phyloP scores from a whole-genome alignment of 2,888 invertebrate genomes.

The Parnassius mnemosyne region DNA sequence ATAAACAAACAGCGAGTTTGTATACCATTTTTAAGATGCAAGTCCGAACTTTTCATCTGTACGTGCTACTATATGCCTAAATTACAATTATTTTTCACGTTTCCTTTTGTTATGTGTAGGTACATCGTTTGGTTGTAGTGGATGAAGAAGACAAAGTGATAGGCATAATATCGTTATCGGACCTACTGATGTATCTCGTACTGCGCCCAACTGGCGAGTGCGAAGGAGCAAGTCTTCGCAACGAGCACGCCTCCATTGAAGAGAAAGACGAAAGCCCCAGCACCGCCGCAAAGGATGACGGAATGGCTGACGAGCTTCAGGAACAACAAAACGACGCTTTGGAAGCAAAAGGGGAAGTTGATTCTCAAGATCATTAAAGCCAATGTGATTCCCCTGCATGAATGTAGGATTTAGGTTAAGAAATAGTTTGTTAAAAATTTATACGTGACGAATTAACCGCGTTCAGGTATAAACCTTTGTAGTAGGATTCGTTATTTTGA shows the following conservation, averaged over 20 bases:
- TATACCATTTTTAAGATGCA: too few species aligned
- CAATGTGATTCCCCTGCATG: conserved; percentile 36
- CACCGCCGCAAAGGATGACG: conserved; percentile 17
- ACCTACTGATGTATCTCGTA: conserved; percentile 94
- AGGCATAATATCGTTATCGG: conserved; percentile 97
- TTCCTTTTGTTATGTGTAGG: conserved; percentile 72
- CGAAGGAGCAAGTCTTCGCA: conserved; percentile 71
- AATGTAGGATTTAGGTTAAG: conserved; percentile 26
- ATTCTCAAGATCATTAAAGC: conserved; percentile 37
- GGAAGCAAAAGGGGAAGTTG: conserved; percentile 24
- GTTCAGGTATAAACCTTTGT: background rate
- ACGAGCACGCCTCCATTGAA: conserved; percentile 65
- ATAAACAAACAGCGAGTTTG: too few species aligned
- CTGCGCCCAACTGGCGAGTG: conserved; percentile 89
- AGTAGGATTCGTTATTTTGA: background rate
- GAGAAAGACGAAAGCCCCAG: conserved; percentile 58
- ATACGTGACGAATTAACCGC: conserved; percentile 7
- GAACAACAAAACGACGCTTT: conserved; percentile 1
- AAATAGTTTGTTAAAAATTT: conserved; percentile 24
- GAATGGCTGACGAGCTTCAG: background rate
- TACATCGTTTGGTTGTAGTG: conserved; percentile 96
- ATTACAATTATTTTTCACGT: too few species aligned
- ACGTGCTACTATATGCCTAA: too few species aligned
- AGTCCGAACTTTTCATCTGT: too few species aligned
- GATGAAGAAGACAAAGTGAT: conserved; percentile 94